Conservation (phyloP, 2,113 vertebrate species). For the Tupaia tana region DNA sequence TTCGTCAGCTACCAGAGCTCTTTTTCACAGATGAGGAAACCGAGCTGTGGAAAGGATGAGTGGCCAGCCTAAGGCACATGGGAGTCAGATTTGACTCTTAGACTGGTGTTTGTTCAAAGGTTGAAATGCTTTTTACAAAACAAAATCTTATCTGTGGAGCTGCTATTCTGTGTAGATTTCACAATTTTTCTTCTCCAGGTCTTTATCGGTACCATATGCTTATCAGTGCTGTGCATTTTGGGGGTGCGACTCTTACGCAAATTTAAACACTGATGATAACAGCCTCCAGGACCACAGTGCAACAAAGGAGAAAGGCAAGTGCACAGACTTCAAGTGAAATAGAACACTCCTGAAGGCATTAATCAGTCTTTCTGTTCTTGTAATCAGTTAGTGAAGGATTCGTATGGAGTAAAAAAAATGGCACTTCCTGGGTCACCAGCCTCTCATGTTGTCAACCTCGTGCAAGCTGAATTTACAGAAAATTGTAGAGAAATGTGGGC, state of each 20-base stretch:
- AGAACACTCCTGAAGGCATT: neutral
- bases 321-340: neutral
- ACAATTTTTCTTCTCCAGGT: conserved; percentile 86
- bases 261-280: conserved; percentile 87
- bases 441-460: neutral
- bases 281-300: conserved; percentile 86
- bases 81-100: neutral
- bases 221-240: conserved; percentile 99
- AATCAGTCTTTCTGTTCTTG: neutral
- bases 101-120: neutral
- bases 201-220: conserved; percentile 96
- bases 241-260: conserved; percentile 90
- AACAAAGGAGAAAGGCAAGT: conserved; percentile 84
- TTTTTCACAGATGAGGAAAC: neutral
- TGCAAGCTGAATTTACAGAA: neutral
- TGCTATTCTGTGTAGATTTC: conserved; percentile 22
- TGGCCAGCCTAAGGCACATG: neutral
- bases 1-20: neutral
- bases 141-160: neutral
- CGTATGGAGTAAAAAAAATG: conserved; percentile 6
- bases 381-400: conserved; percentile 36
- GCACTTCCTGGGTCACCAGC: neutral
- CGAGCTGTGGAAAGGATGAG: neutral
- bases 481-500: neutral
- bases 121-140: neutral